Base-by-base conservation (phyloP, 2,797 vertebrate species). In the Vespertilio murinus region DNA sequence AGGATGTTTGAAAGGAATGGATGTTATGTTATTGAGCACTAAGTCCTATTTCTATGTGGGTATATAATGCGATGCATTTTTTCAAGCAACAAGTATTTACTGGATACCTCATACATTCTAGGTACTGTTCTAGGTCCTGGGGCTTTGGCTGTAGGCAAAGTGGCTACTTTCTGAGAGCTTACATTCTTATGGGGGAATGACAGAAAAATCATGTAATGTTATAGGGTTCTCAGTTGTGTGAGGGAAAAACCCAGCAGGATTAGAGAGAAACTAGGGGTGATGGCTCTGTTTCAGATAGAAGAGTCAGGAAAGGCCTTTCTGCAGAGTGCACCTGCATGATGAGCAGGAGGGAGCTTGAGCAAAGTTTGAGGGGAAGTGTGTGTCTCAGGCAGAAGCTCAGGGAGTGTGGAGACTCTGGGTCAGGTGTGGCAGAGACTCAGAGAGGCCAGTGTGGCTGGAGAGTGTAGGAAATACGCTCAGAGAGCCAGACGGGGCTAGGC, bases 31-130 rank as follows among this genome's bases (percentile, higher is more conserved):
- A 74, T 74, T 79, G 38, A 94, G 8, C 38, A 90, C 35, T 80
- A 88, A 88, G 67, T 94, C 40, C 49, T 92, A 56, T 86, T 82
- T 88, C 45, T 79, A 14, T 83, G 65, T 69, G 11, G 75, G 42
- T 69, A 25, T 74, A 49, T 73, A 79, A 80, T 67, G 59, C 20
- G 45, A 10, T 52, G 33, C n/a, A 61, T 70, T 92, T 78, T 90
- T 79, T 90, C 42, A 79, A 89, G 61, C 40, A 71, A 18, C 11
- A 90, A 69, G 52, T 86, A 52, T 94, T 95, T 90, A 84, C 69
- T 92, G 71, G 91, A 91, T 75, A 49, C 49, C 30, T 91, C 77
- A 45, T 23, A 83, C 14, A 49, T 65, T 42, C 22, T 85, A 81
- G 84, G 33, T 70, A 81, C 38, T 33, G 28, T 25, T 82, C 16